phyloP scores from a whole-genome alignment of 2,888 invertebrate species.

The Dendrolimus pini region DNA sequence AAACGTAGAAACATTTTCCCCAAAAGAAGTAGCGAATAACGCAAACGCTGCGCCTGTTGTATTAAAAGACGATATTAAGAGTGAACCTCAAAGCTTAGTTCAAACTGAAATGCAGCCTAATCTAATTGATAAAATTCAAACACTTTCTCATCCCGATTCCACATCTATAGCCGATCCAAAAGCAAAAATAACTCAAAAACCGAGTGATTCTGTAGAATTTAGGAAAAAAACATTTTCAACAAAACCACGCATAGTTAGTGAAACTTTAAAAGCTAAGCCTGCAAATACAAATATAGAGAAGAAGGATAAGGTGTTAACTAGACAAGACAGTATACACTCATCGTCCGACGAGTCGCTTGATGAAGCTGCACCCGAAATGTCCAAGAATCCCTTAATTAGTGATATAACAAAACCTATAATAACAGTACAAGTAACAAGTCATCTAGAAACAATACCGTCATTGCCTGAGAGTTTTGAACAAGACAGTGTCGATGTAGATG shows the following conservation, averaged over 20 bases:
- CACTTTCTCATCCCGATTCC: constrained; percentile 9
- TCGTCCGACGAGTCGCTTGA: constrained; percentile 24
- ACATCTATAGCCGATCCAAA: neutral
- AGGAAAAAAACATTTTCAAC: neutral
- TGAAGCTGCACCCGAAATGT: constrained; percentile 36
- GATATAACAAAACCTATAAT: constrained; percentile 40
- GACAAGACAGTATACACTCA: constrained; percentile 60
- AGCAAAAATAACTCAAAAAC: neutral
- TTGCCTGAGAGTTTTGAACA: constrained; percentile 53
- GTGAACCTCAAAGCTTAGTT: constrained; percentile 23
- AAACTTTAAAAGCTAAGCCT: constrained; percentile 1
- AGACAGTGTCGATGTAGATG: constrained; percentile 50
- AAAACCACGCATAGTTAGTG: constrained; percentile 15
- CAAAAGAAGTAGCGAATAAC: neutral
- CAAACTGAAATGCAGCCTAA: constrained; percentile 69
- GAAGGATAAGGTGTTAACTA: constrained; percentile 11
- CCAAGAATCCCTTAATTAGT: constrained; percentile 40
- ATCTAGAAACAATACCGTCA: constrained; percentile 64
- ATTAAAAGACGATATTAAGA: constrained; percentile 8
- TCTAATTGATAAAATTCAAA: constrained; percentile 62
- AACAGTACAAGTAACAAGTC: constrained; percentile 6
- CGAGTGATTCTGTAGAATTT: neutral
- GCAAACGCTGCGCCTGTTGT: constrained; percentile 10
- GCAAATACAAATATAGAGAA: constrained; percentile 8
- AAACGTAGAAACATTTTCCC: neutral